phyloP scores from a whole-genome alignment of 2,797 vertebrate genomes.

The Chaenodraco wilsoni region DNA sequence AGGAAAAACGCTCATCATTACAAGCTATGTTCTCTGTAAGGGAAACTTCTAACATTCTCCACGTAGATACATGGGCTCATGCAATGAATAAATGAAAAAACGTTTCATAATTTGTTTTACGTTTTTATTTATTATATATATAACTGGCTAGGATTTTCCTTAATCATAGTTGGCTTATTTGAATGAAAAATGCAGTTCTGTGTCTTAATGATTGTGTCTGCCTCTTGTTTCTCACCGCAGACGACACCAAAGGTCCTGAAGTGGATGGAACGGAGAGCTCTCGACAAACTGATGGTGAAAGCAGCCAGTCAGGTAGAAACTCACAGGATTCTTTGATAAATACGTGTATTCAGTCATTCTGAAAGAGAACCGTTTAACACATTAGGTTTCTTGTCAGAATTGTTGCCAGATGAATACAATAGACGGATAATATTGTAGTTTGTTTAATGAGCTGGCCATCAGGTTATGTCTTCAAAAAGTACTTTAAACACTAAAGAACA shows the following conservation, averaged over 20 bases:
- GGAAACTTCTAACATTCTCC: too few relatives aligned
- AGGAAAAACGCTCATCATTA: neutral
- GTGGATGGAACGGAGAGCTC: conserved; percentile 23
- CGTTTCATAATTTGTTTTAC: too few relatives aligned
- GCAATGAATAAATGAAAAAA: too few relatives aligned
- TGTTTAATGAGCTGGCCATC: neutral
- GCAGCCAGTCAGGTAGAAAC: conserved; percentile 65
- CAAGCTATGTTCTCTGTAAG: neutral
- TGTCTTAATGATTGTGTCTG: conserved; percentile 3
- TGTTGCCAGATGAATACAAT: neutral
- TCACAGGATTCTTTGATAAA: neutral
- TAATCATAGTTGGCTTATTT: neutral
- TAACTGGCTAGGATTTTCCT: neutral
- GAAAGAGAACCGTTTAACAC: neutral
- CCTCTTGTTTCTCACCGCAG: conserved; percentile 31
- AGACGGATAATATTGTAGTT: neutral
- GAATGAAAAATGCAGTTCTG: neutral
- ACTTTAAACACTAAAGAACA: neutral
- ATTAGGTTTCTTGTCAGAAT: neutral
- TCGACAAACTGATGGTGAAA: conserved; percentile 54
- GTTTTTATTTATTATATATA: neutral
- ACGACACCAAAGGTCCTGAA: conserved; percentile 33
- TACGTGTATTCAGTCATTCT: neutral
- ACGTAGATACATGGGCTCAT: neutral
- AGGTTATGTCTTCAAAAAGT: neutral